phyloP scores from a whole-genome alignment of 2,113 vertebrate genomes.

The Urocolius indicus region DNA sequence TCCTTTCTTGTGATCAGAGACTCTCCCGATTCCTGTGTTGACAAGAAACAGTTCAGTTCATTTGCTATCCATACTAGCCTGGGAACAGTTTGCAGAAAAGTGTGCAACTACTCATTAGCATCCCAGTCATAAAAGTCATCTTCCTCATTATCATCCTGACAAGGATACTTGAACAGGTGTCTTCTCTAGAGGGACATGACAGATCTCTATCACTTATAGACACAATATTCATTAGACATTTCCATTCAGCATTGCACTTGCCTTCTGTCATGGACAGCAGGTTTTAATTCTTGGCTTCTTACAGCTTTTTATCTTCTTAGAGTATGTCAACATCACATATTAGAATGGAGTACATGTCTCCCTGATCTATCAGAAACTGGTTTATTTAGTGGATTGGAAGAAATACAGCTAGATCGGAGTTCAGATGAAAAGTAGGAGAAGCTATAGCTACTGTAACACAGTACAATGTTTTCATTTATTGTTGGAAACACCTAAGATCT shows the following conservation, averaged over 20 bases:
- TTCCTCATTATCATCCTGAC: neutral
- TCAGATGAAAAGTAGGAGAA: neutral
- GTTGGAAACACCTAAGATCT: neutral
- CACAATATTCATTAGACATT: neutral
- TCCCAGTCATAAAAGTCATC: neutral
- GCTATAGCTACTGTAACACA: neutral
- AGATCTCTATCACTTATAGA: neutral
- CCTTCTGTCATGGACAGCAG: neutral
- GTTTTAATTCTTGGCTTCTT: neutral
- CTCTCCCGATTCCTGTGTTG: neutral
- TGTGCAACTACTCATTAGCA: conserved; percentile 6
- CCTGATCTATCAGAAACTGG: neutral
- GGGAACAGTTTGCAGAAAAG: neutral
- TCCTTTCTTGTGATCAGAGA: neutral
- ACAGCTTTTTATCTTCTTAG: neutral
- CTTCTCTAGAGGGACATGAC: neutral
- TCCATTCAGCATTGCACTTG: neutral
- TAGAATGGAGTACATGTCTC: neutral
- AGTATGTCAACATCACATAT: rapidly evolving
- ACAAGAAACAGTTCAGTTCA: neutral
- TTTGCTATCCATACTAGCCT: neutral
- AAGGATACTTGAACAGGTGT: neutral
- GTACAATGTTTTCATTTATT: neutral
- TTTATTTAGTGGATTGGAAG: neutral
- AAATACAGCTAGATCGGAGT: neutral